Conservation (phyloP, 2,888 invertebrate species). For the Epinotia ramella region DNA sequence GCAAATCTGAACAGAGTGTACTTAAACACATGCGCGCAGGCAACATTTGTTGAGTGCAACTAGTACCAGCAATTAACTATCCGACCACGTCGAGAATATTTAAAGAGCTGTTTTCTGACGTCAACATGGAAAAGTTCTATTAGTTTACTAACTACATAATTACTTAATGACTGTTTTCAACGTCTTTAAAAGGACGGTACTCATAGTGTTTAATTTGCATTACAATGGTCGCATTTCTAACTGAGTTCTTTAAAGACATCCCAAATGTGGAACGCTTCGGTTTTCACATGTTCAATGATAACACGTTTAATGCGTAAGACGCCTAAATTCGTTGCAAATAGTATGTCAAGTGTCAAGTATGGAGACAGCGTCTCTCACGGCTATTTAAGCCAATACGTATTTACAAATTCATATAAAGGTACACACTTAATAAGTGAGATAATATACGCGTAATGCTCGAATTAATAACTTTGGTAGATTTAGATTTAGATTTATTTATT, state of each 20-base stretch:
- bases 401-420: too few relatives aligned
- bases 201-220: constrained; percentile 8
- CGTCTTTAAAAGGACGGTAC: neutral
- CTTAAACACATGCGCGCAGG: constrained; percentile 8
- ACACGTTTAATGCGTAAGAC: neutral
- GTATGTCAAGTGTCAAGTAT: too few relatives aligned
- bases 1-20: neutral
- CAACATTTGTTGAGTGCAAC: constrained; percentile 26
- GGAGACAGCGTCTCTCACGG: too few relatives aligned
- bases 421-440: too few relatives aligned
- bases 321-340: neutral
- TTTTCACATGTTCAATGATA: neutral
- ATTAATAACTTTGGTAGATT: too few relatives aligned
- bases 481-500: too few relatives aligned
- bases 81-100: neutral
- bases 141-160: constrained; percentile 3
- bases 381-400: too few relatives aligned
- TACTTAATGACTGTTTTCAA: constrained; percentile 12
- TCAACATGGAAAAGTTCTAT: constrained; percentile 17
- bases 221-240: neutral
- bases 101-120: neutral
- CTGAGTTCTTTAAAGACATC: neutral
- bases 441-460: too few relatives aligned
- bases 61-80: neutral
- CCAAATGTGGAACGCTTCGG: neutral